phyloP scores from a whole-genome alignment of 1,140 invertebrate species.

The Polypedilum pembai region DNA sequence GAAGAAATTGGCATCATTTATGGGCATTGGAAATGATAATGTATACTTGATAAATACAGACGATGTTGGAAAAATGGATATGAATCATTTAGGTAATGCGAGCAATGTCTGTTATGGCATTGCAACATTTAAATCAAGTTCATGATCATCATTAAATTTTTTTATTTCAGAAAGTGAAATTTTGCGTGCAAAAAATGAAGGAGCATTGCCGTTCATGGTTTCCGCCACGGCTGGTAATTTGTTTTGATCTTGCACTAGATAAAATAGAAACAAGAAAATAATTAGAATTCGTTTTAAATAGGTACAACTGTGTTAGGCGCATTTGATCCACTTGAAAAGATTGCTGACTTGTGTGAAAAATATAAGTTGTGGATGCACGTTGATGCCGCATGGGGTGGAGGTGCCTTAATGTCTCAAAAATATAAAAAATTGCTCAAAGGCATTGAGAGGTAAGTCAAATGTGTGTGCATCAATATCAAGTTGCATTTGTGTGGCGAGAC shows the following conservation, averaged over 20 bases:
- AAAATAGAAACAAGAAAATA: too few species aligned
- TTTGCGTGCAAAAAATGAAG: slow-evolving; percentile 54
- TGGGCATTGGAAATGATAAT: slow-evolving; percentile 72
- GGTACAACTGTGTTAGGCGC: slow-evolving; percentile 62
- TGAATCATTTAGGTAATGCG: slow-evolving; percentile 50
- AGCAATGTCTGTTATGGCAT: background rate
- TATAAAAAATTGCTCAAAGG: slow-evolving; percentile 71
- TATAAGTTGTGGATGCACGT: slow-evolving; percentile 90
- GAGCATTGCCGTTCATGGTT: slow-evolving; percentile 75
- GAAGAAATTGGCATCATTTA: slow-evolving; percentile 70
- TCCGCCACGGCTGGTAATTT: slow-evolving; percentile 71
- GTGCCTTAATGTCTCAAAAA: slow-evolving; percentile 75
- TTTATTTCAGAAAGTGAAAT: slow-evolving; percentile 53
- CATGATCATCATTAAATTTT: background rate
- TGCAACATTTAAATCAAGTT: background rate
- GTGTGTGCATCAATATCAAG: background rate
- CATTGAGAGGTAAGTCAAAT: slow-evolving; percentile 55
- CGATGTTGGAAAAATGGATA: slow-evolving; percentile 67
- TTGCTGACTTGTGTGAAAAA: slow-evolving; percentile 74
- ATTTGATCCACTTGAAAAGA: slow-evolving; percentile 76
- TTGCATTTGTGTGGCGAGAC: background rate
- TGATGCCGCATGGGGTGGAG: slow-evolving; percentile 82
- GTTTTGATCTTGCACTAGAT: slow-evolving; percentile 31
- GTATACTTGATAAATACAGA: slow-evolving; percentile 67
- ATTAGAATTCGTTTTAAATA: slow-evolving; percentile 29